Evolutionary conservation across 2,113 vertebrate genomes (phyloP).

Genomic region (Paracanthobrama guichenoti): DNA sequence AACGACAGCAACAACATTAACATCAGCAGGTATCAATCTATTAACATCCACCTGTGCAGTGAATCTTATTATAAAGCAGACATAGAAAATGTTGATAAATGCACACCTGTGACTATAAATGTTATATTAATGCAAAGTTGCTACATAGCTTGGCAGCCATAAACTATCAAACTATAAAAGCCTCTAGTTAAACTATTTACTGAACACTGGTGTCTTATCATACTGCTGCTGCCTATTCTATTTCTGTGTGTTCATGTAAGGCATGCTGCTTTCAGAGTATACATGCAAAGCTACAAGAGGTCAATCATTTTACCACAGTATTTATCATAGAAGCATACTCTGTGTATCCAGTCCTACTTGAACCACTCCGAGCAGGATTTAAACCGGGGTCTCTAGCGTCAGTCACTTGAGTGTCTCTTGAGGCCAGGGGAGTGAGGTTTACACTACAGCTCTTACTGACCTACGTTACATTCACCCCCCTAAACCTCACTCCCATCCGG

Average conservation of each 20-base stretch:
- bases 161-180: too few species aligned
- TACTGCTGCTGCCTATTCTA: background rate
- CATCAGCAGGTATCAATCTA: slow-evolving; percentile 39
- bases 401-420: too few species aligned
- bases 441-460: too few species aligned
- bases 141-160: background rate
- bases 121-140: too few species aligned
- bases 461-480: too few species aligned
- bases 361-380: too few species aligned
- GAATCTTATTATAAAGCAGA: slow-evolving; percentile 15
- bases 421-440: too few species aligned
- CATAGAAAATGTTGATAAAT: background rate
- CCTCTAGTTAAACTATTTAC: background rate
- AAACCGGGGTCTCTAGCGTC: too few species aligned
- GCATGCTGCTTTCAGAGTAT: background rate
- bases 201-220: background rate
- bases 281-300: background rate
- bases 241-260: background rate
- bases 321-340: background rate
- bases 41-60: slow-evolving; percentile 56
- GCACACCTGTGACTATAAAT: too few species aligned
- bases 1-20: background rate
- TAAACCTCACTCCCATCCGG: too few species aligned
- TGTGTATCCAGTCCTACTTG: too few species aligned
- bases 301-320: background rate